Percentiles rank a stretch among this genome's conserved stretches.
Evolutionary conservation across 2,113 vertebrate genomes (phyloP).

Genomic region (Rhinolophus ferrumequinum): DNA sequence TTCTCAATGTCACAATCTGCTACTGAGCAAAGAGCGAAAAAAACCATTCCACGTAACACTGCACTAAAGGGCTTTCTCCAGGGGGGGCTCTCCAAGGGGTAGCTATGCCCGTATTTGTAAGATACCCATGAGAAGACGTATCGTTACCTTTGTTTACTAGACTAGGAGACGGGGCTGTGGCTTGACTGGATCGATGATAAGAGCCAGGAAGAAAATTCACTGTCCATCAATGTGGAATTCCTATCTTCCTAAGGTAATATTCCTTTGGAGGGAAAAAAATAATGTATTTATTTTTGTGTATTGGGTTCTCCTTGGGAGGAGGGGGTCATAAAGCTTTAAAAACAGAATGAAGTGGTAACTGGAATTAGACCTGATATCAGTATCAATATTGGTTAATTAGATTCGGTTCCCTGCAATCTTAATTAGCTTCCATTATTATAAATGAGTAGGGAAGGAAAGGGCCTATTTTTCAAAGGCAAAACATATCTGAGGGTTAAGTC

Average conservation of each 20-base stretch:
- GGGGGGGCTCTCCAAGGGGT: not conserved
- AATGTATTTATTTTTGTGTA: not conserved
- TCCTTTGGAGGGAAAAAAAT: slow-evolving; percentile 41
- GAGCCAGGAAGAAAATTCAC: slow-evolving; percentile 37
- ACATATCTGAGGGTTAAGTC: slow-evolving; percentile 12
- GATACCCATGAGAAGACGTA: slow-evolving; percentile 35
- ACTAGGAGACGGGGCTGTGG: slow-evolving; percentile 11
- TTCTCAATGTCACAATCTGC: slow-evolving; percentile 18
- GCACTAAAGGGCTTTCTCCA: not conserved
- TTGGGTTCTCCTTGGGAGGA: not conserved
- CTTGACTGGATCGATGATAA: not conserved
- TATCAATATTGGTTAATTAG: slow-evolving; percentile 5
- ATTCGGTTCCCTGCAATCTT: not conserved
- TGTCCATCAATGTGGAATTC: not conserved
- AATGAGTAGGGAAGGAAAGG: slow-evolving; percentile 24
- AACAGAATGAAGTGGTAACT: not conserved
- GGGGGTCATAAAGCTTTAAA: slow-evolving; percentile 24
- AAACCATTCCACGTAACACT: not conserved
- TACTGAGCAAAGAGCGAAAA: slow-evolving; percentile 24
- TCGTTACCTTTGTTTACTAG: slow-evolving; percentile 15
- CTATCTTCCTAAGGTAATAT: slow-evolving; percentile 37
- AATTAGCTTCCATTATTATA: slow-evolving; percentile 21
- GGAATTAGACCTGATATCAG: not conserved
- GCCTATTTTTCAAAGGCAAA: slow-evolving; percentile 33
- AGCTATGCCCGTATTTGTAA: not conserved